Base-by-base conservation (phyloP, 2,113 vertebrate genomes). In the Saccopteryx leptura region DNA sequence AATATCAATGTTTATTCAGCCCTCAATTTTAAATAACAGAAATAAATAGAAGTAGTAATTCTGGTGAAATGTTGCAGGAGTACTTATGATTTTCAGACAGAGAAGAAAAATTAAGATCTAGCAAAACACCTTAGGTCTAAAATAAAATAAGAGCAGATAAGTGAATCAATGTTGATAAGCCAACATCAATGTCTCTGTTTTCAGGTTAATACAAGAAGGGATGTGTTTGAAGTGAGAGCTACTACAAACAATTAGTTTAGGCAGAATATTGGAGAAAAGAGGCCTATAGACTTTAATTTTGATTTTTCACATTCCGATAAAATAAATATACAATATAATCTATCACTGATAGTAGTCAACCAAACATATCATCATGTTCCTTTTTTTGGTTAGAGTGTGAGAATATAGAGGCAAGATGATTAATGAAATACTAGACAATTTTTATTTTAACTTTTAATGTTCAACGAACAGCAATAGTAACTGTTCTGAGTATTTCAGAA, bases 361-460 rank as follows among this genome's bases (percentile, higher is more conserved):
- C 12, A 66, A 61, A 91, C 5, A 63, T 71, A 6, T 0, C 33
- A 90, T 31, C 9, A 56, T 9, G 1, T 3, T 83, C 9, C 39
- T 39, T 48, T 87, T 18, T 89, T 33, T 87, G 11, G 4, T 60
- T 54, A 72, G 74, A 71, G 15, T 58, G 28, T 68, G 31, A 78
- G 71, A 90, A 60, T 82, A 56, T 4, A 71, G 28, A 86, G 39
- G 12, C 3, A 7, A 84, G 12, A 33, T 80, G 15, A 75, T 84
- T 74, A 50, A 69, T 65, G 21, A 11, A 58, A 11, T 75, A 65
- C 11, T 46, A 39, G 19, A 66, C 3, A 75, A 89, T 31, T 5
- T 48, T 95, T 80, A 46, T 92, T 31, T 76, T 18, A 78, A 19
- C n/a, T n/a, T 90, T 94, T 52, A 71, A 39, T 33, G 2, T 91